Evolutionary conservation across 2,888 invertebrate species (phyloP).

Genomic region (Gastrophysa polygoni): DNA sequence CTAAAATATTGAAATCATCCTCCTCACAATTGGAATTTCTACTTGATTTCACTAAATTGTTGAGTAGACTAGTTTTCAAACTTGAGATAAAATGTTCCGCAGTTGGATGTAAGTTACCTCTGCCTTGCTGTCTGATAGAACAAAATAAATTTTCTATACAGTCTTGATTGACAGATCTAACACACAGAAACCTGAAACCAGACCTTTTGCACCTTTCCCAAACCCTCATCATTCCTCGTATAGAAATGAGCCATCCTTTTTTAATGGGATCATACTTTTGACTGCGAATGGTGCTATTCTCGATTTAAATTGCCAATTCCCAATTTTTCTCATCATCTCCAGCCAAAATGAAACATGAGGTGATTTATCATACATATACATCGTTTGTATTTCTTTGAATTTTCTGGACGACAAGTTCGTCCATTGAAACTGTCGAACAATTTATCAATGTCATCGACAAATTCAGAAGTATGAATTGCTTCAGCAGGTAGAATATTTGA

Average conservation of each 20-base stretch:
- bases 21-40: too few relatives aligned
- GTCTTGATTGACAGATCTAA: constrained; percentile 13
- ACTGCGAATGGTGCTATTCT: not conserved
- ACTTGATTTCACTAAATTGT: too few relatives aligned
- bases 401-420: constrained; percentile 4
- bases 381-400: constrained; percentile 19
- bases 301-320: constrained; percentile 19
- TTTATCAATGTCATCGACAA: constrained; percentile 28
- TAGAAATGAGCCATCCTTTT: constrained; percentile 21
- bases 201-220: not conserved
- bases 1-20: too few relatives aligned
- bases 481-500: not conserved
- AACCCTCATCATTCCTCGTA: constrained; percentile 6
- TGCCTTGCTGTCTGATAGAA: constrained; percentile 1
- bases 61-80: constrained; percentile 5
- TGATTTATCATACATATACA: constrained; percentile 12
- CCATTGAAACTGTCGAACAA: constrained; percentile 30
- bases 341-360: constrained; percentile 21
- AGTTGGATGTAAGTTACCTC: constrained; percentile 8
- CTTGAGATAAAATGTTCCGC: constrained; percentile 13
- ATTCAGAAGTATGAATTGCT: constrained; percentile 27
- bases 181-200: constrained; percentile 8
- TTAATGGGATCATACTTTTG: constrained; percentile 25
- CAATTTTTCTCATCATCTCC: constrained; percentile 11
- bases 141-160: constrained; percentile 21